Percentiles rank a stretch among this genome's conserved stretches.
phyloP scores from a whole-genome alignment of 2,113 vertebrate genomes.

The Cygnus atratus region DNA sequence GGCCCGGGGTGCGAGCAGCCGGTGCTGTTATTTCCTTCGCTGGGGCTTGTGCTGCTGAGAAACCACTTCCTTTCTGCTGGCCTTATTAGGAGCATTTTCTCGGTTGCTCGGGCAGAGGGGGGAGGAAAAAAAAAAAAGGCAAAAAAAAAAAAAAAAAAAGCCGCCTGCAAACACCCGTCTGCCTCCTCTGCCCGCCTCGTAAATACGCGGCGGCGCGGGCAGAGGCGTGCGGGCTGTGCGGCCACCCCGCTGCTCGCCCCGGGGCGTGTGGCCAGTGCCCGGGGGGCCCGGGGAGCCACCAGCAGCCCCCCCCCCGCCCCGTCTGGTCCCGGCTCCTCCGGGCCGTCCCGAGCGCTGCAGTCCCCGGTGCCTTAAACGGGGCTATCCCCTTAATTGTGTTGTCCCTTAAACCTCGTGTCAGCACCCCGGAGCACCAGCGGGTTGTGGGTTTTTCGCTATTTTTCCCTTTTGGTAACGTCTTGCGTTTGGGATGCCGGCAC shows the following conservation, averaged over 20 bases:
- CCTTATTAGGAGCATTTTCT: constrained; percentile 56
- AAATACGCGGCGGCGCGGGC: neutral
- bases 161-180: neutral
- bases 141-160: neutral
- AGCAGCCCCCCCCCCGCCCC: too few relatives aligned
- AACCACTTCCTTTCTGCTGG: constrained; percentile 27
- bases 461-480: neutral
- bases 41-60: neutral
- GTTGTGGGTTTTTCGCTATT: neutral
- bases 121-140: neutral
- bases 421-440: neutral
- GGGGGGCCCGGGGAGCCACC: too few relatives aligned
- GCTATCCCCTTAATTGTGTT: too few relatives aligned
- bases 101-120: neutral
- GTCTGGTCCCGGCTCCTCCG: too few relatives aligned
- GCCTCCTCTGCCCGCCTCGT: neutral
- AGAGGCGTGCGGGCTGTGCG: neutral
- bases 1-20: too few relatives aligned
- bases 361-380: too few relatives aligned
- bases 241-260: too few relatives aligned
- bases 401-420: neutral
- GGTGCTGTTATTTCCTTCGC: neutral
- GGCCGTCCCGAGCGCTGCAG: too few relatives aligned
- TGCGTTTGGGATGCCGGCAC: neutral
- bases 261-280: too few relatives aligned